Percentiles rank a stretch among this genome's conserved stretches.
Conservation (phyloP, 2,888 invertebrate species). For the Tubulanus polymorphus region DNA sequence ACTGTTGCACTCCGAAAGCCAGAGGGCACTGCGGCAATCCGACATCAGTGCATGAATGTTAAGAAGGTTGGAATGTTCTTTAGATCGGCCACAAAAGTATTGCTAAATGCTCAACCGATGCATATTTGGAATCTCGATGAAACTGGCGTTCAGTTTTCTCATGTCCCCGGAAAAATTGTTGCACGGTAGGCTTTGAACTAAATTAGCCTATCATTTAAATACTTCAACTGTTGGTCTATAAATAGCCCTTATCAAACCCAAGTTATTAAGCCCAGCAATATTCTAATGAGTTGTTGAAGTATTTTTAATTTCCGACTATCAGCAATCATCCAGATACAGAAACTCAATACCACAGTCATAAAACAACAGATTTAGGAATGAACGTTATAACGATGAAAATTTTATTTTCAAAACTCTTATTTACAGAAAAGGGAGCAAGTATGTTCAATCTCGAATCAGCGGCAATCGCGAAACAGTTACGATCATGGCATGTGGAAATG, state of each 20-base stretch:
- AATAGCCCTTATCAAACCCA: too few relatives aligned
- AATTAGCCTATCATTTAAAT: background rate
- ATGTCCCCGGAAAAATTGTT: background rate
- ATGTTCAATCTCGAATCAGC: background rate
- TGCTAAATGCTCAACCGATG: background rate
- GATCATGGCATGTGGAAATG: background rate
- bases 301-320: too few relatives aligned
- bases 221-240: too few relatives aligned
- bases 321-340: too few relatives aligned
- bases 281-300: too few relatives aligned
- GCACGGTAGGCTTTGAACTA: background rate
- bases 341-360: too few relatives aligned
- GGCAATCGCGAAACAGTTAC: background rate
- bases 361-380: too few relatives aligned
- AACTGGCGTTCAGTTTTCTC: background rate
- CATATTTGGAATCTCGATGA: background rate
- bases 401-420: too few relatives aligned
- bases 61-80: background rate
- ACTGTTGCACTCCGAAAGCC: background rate
- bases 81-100: background rate
- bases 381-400: too few relatives aligned
- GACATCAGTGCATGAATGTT: background rate
- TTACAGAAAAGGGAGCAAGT: conserved; percentile 2
- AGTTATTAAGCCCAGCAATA: too few relatives aligned
- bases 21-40: background rate